Evolutionary conservation across 2,797 vertebrate species (phyloP), one percentile per base, ranked within the genome.

Genomic region (Menidia menidia): DNA sequence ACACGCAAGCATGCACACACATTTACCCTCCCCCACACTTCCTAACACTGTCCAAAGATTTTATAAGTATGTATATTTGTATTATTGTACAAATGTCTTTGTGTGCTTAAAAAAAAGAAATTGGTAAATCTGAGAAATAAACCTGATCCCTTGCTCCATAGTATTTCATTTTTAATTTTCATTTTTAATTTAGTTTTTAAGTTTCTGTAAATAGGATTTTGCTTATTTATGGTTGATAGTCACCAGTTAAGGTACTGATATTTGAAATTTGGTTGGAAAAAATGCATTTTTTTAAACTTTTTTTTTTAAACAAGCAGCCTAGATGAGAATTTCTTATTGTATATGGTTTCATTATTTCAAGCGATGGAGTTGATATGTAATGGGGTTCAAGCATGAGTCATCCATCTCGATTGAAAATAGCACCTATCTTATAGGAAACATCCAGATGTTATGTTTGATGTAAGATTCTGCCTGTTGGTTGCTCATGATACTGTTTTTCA

Each of bases 31-130:
- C 77, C 84, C 75, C 90, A 87, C 83, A 74, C 69, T 73, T 75
- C 77, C 67, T 45, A 59, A 62, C 79, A 68, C 41, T 73, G 52
- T 81, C 80, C 82, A 87, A 85, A 75, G 61, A 87, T 83, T 77
- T 80, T 59, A 53, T 75, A 80, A 78, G 67, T 85, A 76, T 78
- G 61, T 87, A 71, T 85, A 63, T 86, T 78, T 77, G 67, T 62
- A 33, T 71, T 4, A 61, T 33, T 61, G 31, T 75, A 69, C 69
- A 1, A 57, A 43, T 60, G 33, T 78, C 19, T 64, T 42, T 72
- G 71, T 69, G 4, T 65, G 39, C 56, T 52, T 78, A 30, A 47
- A n/a, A 45, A 12, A 61, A 51, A 68, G 8, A 65, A 54, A 51
- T 69, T 16, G 19, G 13, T 4, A 59, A 81, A 80, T 73, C 8